A percentile compares a stretch with the other conserved stretches of the same genome.
phyloP scores from a whole-genome alignment of 2,888 invertebrate genomes.

The Coenonympha arcania region DNA sequence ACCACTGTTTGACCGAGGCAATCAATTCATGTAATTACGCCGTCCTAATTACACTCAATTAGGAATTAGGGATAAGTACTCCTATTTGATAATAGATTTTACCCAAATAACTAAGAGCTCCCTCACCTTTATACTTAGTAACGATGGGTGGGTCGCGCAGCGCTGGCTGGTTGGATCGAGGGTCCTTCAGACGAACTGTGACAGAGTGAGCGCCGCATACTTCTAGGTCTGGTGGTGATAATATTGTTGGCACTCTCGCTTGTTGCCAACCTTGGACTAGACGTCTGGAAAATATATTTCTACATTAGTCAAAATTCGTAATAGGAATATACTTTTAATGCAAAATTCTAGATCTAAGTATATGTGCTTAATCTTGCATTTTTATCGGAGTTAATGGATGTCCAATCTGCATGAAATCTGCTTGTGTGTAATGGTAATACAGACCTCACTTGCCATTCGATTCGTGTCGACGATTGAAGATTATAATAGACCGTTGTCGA shows the following conservation, averaged over 20 bases:
- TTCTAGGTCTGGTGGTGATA: conserved; percentile 85
- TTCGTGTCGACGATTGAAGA: too few relatives aligned
- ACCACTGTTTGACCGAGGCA: neutral
- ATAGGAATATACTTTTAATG: too few relatives aligned
- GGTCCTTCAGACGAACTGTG: conserved; percentile 74
- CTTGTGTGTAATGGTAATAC: too few relatives aligned
- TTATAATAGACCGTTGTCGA: too few relatives aligned
- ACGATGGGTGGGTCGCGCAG: conserved; percentile 85
- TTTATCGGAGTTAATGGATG: too few relatives aligned
- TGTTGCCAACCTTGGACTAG: conserved; percentile 88
- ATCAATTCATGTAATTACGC: neutral
- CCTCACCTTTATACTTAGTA: conserved; percentile 91
- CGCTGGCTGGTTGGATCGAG: conserved; percentile 79
- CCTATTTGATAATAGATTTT: neutral
- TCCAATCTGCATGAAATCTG: too few relatives aligned
- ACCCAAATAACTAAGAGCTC: neutral
- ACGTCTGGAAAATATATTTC: conserved; percentile 40
- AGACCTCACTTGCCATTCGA: too few relatives aligned
- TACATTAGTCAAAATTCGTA: too few relatives aligned
- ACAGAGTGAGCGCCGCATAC: conserved; percentile 83
- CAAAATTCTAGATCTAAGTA: too few relatives aligned
- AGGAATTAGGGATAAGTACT: too few relatives aligned
- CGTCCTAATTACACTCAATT: neutral
- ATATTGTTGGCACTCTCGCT: conserved; percentile 86
- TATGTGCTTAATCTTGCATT: too few relatives aligned